Evolutionary conservation across 2,888 invertebrate species (phyloP), one percentile per base, ranked within the genome.

Genomic region (Drosophila mulleri): DNA sequence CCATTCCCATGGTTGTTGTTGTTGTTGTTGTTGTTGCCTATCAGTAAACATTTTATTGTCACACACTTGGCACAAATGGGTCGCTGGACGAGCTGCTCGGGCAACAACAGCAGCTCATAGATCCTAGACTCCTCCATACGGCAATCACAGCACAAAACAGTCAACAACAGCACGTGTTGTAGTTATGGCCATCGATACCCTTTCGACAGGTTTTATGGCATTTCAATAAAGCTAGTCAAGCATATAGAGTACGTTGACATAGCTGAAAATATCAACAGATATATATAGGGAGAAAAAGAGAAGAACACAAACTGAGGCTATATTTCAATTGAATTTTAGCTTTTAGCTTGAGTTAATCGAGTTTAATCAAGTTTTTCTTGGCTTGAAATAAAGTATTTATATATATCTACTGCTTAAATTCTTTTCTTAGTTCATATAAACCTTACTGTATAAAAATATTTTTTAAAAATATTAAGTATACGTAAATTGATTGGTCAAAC

Each of bases 1-100:
- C 32, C 32, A 9, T 32, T 32, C 1, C 32, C 32, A 29, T 29
- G 6, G 32, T 9, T 62, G 58, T 47, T 64, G 63, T 29, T 67
- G 39, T 29, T 57, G 63, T 39, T 48, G 68, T 67, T 80, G 84
- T 63, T 35, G 66, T 56, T 42, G 67, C 66, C 67, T 89, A 89
- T 88, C 89, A 84, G 83, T 86, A 88, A 88, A 88, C 86, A 86
- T 88, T 90, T 90, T 88, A 89, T 88, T 88, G 89, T 88, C 90
- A 90, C 82, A 86, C 86, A 83, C 88, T 88, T 83, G 88, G 81
- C 81, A 86, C 87, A 88, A 86, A 88, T 80, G 85, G 85, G 80
- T 80, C 79, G 77, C 65, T 32, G 59, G 53, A 64, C 63, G 56
- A 63, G 18, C 58, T 18, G 67, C 56, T 44, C 59, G 54, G 58